Percentiles rank a stretch among this genome's conserved stretches.
phyloP scores from a whole-genome alignment of 2,888 invertebrate species.

The Mechanitis mazaeus region DNA sequence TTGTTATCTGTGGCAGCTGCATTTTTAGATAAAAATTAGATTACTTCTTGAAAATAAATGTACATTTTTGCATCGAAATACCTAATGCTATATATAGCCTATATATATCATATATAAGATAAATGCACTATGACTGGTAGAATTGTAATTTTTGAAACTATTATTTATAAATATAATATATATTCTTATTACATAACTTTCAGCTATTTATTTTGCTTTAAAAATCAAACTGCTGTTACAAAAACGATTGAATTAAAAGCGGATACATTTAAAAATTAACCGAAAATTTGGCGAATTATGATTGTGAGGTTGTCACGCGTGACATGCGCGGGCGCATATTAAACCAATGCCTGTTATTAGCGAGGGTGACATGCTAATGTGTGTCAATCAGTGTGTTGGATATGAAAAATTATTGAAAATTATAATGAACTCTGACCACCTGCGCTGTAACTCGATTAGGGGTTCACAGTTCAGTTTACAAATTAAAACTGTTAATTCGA shows the following conservation, averaged over 20 bases:
- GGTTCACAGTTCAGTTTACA: not conserved
- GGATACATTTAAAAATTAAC: not conserved
- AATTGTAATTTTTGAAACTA: too few species aligned
- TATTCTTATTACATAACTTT: too few species aligned
- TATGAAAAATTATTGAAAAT: conserved; percentile 25
- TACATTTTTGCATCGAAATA: too few species aligned
- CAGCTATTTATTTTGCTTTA: too few species aligned
- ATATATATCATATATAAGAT: not conserved
- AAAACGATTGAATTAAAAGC: not conserved
- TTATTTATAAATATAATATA: too few species aligned
- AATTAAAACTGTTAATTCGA: not conserved
- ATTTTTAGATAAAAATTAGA: not conserved
- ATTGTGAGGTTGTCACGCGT: conserved; percentile 9
- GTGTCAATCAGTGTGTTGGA: conserved; percentile 41
- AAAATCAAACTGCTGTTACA: too few species aligned
- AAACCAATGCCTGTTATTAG: conserved; percentile 17
- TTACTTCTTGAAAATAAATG: not conserved
- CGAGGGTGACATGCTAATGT: conserved; percentile 40
- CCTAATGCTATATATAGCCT: not conserved
- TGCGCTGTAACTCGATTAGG: conserved; percentile 8
- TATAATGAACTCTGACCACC: conserved; percentile 14
- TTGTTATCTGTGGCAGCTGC: conserved; percentile 1
- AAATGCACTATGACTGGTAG: too few species aligned
- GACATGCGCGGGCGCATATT: conserved; percentile 17
- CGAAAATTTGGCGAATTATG: not conserved